Conservation (phyloP, 2,888 invertebrate genomes). For the Tenodera sinensis region DNA sequence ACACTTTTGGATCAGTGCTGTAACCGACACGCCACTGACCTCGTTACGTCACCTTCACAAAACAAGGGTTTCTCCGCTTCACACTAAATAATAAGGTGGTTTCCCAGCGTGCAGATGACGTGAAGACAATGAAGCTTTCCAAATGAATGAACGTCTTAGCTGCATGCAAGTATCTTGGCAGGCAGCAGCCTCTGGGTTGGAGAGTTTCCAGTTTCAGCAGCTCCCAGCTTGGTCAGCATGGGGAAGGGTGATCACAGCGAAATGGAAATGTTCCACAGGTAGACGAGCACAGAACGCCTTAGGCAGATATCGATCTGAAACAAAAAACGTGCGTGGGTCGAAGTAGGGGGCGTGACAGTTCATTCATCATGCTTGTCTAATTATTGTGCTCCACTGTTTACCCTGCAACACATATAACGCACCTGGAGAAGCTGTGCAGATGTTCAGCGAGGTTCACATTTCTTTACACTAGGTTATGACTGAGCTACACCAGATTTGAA, state of each 20-base stretch:
- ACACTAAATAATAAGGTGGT: slow-evolving; percentile 13
- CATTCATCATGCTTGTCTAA: background rate
- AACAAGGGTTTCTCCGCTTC: background rate
- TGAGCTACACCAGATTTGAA: too few relatives aligned
- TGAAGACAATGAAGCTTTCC: slow-evolving; percentile 12
- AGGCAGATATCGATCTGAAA: background rate
- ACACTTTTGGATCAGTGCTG: background rate
- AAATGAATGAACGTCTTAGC: slow-evolving; percentile 12
- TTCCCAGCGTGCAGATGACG: slow-evolving; percentile 2
- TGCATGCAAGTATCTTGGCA: background rate
- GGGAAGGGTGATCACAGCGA: too few relatives aligned
- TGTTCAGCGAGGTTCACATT: too few relatives aligned
- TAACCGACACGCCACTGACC: background rate
- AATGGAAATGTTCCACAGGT: background rate
- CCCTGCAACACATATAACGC: background rate
- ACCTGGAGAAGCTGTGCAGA: too few relatives aligned
- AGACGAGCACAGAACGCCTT: background rate
- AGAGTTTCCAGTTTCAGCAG: background rate
- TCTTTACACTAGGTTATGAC: too few relatives aligned
- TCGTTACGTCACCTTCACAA: background rate
- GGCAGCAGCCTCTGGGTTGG: background rate
- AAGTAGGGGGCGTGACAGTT: background rate
- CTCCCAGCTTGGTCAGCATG: background rate
- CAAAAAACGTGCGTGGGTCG: background rate
- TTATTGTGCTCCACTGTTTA: background rate